Conservation (phyloP, 2,113 vertebrate species). For the Myotis yumanensis region DNA sequence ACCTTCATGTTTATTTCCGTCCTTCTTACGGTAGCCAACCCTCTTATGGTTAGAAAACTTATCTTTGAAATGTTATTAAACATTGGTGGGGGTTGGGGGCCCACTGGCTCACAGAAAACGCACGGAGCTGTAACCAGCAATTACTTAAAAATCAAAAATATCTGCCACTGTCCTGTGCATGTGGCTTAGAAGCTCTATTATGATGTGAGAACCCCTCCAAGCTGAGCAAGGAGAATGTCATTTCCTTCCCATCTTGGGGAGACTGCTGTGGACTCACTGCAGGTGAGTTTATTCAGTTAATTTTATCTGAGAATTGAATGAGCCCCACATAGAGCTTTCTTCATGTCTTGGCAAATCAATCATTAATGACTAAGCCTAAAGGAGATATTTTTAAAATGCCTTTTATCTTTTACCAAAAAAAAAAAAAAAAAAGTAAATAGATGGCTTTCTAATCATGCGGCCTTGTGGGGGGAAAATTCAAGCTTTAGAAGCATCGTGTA, state of each 20-base stretch:
- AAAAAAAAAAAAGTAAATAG: too few relatives aligned
- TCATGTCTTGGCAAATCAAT: neutral
- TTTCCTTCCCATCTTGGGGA: fast-evolving
- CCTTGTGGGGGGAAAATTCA: too few relatives aligned
- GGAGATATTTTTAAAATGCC: neutral
- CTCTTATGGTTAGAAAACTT: neutral
- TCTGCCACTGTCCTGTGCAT: neutral
- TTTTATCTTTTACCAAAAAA: too few relatives aligned
- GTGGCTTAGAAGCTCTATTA: neutral
- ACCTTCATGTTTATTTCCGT: fast-evolving
- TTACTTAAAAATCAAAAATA: neutral
- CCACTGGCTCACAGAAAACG: neutral
- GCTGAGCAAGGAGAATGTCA: neutral
- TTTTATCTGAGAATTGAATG: neutral
- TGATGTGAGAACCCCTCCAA: neutral
- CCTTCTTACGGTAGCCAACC: too few relatives aligned
- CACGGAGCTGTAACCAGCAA: neutral
- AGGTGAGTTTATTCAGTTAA: neutral
- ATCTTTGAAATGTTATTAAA: neutral
- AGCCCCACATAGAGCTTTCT: neutral
- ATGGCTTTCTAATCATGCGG: too few relatives aligned
- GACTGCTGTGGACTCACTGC: fast-evolving
- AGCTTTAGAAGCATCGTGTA: too few relatives aligned
- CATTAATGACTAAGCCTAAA: neutral
- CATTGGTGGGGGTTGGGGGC: fast-evolving